These are phyloP conservation scores for Acleris holmiana DNA, from an alignment of 2,888 invertebrate species.

Conservation along the genomic window DNA sequence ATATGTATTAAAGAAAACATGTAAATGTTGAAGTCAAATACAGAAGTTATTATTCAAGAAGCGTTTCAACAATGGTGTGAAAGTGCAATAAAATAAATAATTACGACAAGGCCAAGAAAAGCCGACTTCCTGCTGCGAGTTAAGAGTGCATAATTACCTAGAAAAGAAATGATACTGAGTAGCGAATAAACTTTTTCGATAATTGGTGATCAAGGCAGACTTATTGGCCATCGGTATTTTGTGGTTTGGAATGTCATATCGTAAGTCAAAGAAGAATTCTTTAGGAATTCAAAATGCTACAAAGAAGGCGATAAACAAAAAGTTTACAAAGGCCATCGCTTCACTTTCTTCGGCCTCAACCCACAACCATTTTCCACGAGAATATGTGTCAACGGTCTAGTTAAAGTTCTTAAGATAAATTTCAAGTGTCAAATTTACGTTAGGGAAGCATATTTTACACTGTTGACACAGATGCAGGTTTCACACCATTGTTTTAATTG, in stretches of 20 bases:
- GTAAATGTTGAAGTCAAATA: conserved; percentile 23
- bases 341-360: conserved; percentile 60
- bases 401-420: conserved; percentile 50
- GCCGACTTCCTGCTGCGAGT: conserved; percentile 21
- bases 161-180: conserved; percentile 34
- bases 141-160: conserved; percentile 22
- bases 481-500: conserved; percentile 36
- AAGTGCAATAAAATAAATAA: conserved; percentile 34
- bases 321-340: conserved; percentile 48
- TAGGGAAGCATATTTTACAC: conserved; percentile 38
- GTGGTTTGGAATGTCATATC: conserved; percentile 49
- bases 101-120: conserved; percentile 8
- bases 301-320: conserved; percentile 59
- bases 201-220: conserved; percentile 50
- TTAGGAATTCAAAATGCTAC: conserved; percentile 56
- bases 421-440: conserved; percentile 50
- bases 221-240: conserved; percentile 46
- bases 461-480: conserved; percentile 16
- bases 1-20: conserved; percentile 18
- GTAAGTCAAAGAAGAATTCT: conserved; percentile 62
- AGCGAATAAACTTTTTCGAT: conserved; percentile 48
- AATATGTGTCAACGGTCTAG: conserved; percentile 48
- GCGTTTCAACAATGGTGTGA: conserved; percentile 28
- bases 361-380: conserved; percentile 37
- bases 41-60: conserved; percentile 13